Percentiles rank a stretch among this genome's conserved stretches.
phyloP scores from a whole-genome alignment of 1,140 invertebrate genomes.

The Drosophila pruinosa region DNA sequence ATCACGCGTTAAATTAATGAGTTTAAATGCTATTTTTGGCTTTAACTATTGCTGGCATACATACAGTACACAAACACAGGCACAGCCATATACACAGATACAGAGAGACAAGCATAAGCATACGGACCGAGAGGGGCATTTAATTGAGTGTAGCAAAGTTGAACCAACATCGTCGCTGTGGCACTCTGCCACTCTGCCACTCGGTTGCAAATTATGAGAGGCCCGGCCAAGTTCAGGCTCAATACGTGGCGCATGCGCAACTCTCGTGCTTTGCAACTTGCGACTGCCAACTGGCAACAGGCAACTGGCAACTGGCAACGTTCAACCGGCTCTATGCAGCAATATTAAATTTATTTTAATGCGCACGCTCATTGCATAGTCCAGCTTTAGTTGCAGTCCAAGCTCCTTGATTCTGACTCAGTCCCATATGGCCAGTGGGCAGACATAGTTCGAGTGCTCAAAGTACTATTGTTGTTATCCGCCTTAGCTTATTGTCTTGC shows the following conservation, averaged over 20 bases:
- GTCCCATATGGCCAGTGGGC: conserved; percentile 52
- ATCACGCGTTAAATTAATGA: conserved; percentile 82
- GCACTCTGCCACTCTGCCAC: conserved; percentile 13
- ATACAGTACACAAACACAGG: conserved; percentile 58
- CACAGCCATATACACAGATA: not conserved
- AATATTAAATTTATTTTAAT: conserved; percentile 81
- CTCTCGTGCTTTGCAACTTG: conserved; percentile 1
- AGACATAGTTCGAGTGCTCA: not conserved
- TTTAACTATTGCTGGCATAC: conserved; percentile 74
- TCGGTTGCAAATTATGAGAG: conserved; percentile 71
- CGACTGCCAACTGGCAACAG: not conserved
- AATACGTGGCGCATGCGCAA: conserved; percentile 44
- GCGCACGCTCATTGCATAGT: conserved; percentile 37
- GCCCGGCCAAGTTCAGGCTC: conserved; percentile 71
- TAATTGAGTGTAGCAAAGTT: conserved; percentile 70
- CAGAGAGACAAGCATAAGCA: not conserved
- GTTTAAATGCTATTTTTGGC: conserved; percentile 82
- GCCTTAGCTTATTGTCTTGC: not conserved
- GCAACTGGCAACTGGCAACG: not conserved
- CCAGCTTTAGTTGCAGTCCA: conserved; percentile 14
- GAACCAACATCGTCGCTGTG: conserved; percentile 48
- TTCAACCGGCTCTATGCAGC: conserved; percentile 58
- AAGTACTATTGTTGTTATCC: conserved; percentile 19
- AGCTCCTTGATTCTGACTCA: not conserved
- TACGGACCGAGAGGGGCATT: conserved; percentile 34